These are phyloP conservation scores for Ophion costatus DNA, from an alignment of 2,888 invertebrate genomes.

Conservation along the genomic window DNA sequence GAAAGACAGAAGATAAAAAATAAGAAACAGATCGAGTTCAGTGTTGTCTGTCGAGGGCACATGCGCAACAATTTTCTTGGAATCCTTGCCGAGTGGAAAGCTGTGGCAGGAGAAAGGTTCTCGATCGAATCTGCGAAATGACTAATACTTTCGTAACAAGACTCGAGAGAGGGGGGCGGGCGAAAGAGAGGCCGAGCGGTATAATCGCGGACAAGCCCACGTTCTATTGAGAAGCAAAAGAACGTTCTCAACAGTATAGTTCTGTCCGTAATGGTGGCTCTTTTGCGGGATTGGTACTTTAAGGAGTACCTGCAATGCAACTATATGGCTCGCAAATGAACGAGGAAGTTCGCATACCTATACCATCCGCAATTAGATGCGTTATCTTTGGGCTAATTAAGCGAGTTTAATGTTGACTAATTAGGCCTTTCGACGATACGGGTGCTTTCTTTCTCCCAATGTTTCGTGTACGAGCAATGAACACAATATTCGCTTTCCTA, in stretches of 20 bases:
- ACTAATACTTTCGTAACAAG: constrained; percentile 44
- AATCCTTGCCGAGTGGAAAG: constrained; percentile 18
- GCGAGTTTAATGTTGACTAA: constrained; percentile 67
- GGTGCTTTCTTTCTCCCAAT: constrained; percentile 17
- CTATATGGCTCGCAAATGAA: too few relatives aligned
- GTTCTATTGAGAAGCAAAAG: background rate
- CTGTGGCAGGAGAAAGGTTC: background rate
- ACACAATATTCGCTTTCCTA: constrained; percentile 21
- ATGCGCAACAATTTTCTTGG: constrained; percentile 51
- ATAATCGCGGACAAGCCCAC: constrained; percentile 30
- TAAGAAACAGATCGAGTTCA: background rate
- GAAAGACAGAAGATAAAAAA: background rate
- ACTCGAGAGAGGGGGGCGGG: background rate
- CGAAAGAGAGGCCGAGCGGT: constrained; percentile 37
- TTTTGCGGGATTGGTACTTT: background rate
- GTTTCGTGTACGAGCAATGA: constrained; percentile 23
- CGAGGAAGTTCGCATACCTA: background rate
- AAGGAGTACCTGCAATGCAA: too few relatives aligned
- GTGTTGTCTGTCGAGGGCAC: background rate
- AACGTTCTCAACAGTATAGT: background rate
- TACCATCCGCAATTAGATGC: constrained; percentile 60
- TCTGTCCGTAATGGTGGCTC: background rate
- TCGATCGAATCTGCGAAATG: constrained; percentile 63
- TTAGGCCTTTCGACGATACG: constrained; percentile 55
- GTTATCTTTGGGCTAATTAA: constrained; percentile 66